phyloP scores from a whole-genome alignment of 2,888 invertebrate species.

The Lacanobia wlatinum region DNA sequence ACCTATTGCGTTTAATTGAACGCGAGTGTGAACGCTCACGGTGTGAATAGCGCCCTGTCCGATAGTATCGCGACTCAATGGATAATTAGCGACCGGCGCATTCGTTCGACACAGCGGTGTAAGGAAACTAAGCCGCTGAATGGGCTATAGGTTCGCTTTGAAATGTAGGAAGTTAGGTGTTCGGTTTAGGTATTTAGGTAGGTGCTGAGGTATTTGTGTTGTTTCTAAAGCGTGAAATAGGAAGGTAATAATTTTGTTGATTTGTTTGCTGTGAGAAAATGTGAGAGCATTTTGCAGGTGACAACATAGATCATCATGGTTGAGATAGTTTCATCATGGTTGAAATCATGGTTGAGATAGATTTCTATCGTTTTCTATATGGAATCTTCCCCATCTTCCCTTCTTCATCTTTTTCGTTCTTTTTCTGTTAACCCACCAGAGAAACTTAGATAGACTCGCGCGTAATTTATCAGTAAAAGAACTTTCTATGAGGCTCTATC shows the following conservation, averaged over 20 bases:
- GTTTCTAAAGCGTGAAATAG: background rate
- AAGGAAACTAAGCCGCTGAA: constrained; percentile 59
- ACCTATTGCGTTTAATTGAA: constrained; percentile 65
- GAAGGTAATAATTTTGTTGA: background rate
- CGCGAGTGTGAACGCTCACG: constrained; percentile 64
- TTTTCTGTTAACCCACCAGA: no score
- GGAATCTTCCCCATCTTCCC: no score
- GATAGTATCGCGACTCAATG: constrained; percentile 68
- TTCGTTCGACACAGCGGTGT: constrained; percentile 53
- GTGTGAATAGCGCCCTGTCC: constrained; percentile 70
- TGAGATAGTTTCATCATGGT: no score
- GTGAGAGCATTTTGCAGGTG: background rate
- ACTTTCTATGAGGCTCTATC: no score
- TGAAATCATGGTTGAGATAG: no score
- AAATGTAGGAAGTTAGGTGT: constrained; percentile 53
- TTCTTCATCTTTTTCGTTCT: no score
- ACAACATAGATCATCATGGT: background rate
- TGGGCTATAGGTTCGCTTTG: constrained; percentile 48
- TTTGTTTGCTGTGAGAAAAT: background rate
- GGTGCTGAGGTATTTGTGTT: background rate
- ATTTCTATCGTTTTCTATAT: no score
- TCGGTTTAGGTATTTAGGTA: constrained; percentile 6
- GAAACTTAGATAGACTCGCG: no score
- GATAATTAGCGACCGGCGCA: constrained; percentile 67
- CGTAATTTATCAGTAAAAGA: no score